Conservation (phyloP, 2,888 invertebrate genomes). For the Drosophila fulvimacula region DNA sequence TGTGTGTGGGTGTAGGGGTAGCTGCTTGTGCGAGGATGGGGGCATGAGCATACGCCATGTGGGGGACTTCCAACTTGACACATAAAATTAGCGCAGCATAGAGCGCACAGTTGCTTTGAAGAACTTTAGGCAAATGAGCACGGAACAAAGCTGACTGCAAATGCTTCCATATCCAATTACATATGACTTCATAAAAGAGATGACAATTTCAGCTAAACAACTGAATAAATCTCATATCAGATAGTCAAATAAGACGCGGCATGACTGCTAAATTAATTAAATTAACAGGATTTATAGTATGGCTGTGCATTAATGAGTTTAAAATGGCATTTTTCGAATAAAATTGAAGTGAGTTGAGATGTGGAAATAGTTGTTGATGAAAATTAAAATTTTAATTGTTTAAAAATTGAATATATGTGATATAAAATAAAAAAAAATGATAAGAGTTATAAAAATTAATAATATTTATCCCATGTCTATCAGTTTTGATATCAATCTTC, state of each 20-base stretch:
- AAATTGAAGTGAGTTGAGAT: neutral
- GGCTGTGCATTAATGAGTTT: neutral
- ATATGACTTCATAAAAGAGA: slow-evolving; percentile 22
- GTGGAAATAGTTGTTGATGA: neutral
- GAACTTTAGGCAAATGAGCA: slow-evolving; percentile 48
- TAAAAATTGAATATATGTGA: neutral
- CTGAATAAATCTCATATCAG: slow-evolving; percentile 1
- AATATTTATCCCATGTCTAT: neutral
- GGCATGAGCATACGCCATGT: neutral
- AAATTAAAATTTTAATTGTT: neutral
- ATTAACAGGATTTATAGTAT: neutral
- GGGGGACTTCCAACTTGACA: slow-evolving; percentile 48
- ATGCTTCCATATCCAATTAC: slow-evolving; percentile 50
- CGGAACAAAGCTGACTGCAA: slow-evolving; percentile 40
- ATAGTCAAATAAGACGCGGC: neutral
- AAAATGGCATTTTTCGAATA: neutral
- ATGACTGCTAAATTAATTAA: neutral
- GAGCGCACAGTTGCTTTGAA: slow-evolving; percentile 40
- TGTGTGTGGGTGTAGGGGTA: slow-evolving; percentile 13
- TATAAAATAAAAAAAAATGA: neutral
- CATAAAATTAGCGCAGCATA: slow-evolving; percentile 55
- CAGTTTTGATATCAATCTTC: neutral
- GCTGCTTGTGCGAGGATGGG: neutral
- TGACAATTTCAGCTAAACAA: slow-evolving; percentile 5
- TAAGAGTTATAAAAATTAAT: neutral